Evolutionary conservation across 1,140 invertebrate genomes (phyloP).

Genomic region (Pogonognathellus flavescens): DNA sequence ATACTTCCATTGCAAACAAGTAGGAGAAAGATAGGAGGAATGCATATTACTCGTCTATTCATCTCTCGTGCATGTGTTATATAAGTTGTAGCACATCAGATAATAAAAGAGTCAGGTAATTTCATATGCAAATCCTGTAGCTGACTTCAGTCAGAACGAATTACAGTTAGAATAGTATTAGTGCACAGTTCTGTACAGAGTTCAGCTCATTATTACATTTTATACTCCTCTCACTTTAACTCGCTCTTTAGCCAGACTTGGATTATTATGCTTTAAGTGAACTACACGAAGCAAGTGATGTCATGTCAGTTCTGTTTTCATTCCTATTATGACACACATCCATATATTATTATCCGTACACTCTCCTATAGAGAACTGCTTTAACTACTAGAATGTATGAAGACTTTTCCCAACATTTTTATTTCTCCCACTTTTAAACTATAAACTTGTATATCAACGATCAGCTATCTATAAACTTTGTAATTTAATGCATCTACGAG

Average conservation of each 20-base stretch:
- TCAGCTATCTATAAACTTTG: too few species aligned
- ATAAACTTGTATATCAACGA: too few species aligned
- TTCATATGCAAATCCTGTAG: conserved; percentile 30
- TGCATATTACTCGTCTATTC: neutral
- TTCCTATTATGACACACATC: conserved; percentile 42
- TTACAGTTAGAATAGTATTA: conserved; percentile 23
- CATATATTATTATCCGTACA: neutral
- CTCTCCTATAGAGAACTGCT: too few species aligned
- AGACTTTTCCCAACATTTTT: too few species aligned
- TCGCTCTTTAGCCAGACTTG: neutral
- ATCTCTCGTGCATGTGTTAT: too few species aligned
- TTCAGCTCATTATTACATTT: conserved; percentile 13
- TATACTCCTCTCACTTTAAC: conserved; percentile 44
- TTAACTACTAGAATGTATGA: too few species aligned
- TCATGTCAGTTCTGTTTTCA: conserved; percentile 36
- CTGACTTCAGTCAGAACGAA: conserved; percentile 13
- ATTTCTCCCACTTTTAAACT: too few species aligned
- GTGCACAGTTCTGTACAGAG: neutral
- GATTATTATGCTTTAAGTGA: neutral
- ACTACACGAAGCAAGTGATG: conserved; percentile 30
- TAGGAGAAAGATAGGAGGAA: conserved; percentile 31
- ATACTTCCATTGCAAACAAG: conserved; percentile 14
- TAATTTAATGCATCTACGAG: too few species aligned
- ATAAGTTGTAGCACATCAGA: neutral
- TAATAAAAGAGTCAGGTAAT: conserved; percentile 3